These are phyloP conservation scores for Marmota monax DNA, from an alignment of 2,113 vertebrate species.

Conservation along the genomic window DNA sequence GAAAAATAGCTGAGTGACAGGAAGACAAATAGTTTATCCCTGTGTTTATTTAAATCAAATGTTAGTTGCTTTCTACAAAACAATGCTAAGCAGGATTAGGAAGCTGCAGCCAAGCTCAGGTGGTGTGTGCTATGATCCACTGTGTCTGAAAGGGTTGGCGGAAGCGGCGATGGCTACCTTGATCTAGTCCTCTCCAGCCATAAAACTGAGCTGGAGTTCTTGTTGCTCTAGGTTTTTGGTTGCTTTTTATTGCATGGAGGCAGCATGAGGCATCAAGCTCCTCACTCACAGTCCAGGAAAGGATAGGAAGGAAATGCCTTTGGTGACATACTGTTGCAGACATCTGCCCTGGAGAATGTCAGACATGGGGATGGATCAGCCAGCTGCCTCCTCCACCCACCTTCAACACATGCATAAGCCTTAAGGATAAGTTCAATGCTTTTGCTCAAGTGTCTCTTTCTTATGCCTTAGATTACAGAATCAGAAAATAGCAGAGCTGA, in stretches of 20 bases:
- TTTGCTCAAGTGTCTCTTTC: background rate
- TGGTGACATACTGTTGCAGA: rapidly evolving
- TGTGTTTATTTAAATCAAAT: background rate
- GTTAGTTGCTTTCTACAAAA: background rate
- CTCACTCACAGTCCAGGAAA: background rate
- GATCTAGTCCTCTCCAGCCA: background rate
- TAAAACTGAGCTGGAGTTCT: background rate
- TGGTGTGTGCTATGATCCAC: background rate
- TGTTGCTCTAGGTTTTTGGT: background rate
- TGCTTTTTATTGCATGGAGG: background rate
- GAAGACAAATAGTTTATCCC: background rate
- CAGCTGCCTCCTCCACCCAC: background rate
- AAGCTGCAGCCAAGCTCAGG: background rate
- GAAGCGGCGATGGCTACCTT: background rate
- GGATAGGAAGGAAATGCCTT: background rate
- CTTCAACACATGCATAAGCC: background rate
- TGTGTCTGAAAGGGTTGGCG: background rate
- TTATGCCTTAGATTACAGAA: background rate
- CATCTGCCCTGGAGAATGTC: background rate
- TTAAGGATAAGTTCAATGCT: background rate
- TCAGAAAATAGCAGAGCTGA: background rate
- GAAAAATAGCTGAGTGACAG: background rate
- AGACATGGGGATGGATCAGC: background rate
- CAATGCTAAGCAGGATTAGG: background rate
- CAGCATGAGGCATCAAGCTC: background rate